Base-by-base conservation (phyloP, 1,140 invertebrate genomes). In the Tyrophagus putrescentiae region DNA sequence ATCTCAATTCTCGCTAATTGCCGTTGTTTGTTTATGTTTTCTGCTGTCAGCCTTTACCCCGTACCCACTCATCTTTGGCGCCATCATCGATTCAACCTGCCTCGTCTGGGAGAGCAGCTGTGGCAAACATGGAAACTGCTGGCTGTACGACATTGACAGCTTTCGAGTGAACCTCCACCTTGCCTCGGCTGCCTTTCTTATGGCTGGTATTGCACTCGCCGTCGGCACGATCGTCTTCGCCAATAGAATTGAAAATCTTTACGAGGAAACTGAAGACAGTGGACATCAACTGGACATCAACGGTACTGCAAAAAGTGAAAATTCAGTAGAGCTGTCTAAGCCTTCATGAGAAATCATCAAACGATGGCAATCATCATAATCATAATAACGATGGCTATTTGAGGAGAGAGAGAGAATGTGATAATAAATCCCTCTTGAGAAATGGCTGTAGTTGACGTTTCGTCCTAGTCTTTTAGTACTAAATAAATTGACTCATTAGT, bases 31-130 rank as follows among this genome's bases (percentile, higher is more conserved):
- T 48, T 48, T 48, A 23, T 25, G 53, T 16, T 61, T 7, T 61
- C 27, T 1, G 41, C 7, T 7, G 9, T 56, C 28, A 60, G 71
- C 69, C 9, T 70, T 66, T 23, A 71, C 71, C 16, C 71, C 71
- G 5, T 68, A 69, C 42, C 71, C 71, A 9, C 16, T 72, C 2
- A 58, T 72, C 13, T 70, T 70, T 57, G 70, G 69, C n/a, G 60
- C 64, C n/a, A 57, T 72, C 6, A 62, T 70, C 4, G 71, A 72
- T 58, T 50, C 60, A 5, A 50, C 69, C 9, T 72, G 71, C 64
- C 13, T 67, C 18, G 62, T 72, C 1, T 72, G 71, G 70, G 66
- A 67, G 31, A 63, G 65, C 25, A 60, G 42, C 1, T 66, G 70
- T 36, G 65, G 64, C 32, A 64, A 66, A 32, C 65, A 44, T 13